Conservation (phyloP, 1,140 invertebrate genomes). For the Neuroterus valhalla region DNA sequence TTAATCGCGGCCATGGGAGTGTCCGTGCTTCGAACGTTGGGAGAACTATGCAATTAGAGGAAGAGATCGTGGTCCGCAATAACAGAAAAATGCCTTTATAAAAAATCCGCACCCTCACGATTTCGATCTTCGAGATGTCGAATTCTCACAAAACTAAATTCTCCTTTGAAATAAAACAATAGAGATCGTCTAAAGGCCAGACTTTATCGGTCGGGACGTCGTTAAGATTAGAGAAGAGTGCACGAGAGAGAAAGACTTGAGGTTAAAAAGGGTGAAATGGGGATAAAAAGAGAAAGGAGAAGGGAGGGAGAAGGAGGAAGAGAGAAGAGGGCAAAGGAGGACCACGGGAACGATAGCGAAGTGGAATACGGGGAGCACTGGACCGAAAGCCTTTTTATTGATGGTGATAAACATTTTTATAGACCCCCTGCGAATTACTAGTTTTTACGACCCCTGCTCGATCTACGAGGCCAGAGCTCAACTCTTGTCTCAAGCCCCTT, state of each 20-base stretch:
- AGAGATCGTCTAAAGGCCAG: conserved; percentile 38
- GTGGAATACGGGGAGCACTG: conserved; percentile 50
- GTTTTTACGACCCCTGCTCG: conserved; percentile 62
- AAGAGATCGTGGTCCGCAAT: conserved; percentile 15
- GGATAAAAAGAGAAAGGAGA: conserved; percentile 31
- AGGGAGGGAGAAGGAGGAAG: conserved; percentile 40
- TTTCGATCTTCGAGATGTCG: conserved; percentile 10
- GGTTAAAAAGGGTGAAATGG: not conserved
- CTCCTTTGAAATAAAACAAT: conserved; percentile 50
- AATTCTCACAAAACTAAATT: conserved; percentile 29
- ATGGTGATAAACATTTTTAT: conserved; percentile 73
- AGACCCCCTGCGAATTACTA: conserved; percentile 69
- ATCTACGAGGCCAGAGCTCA: not conserved
- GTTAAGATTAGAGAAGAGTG: conserved; percentile 64
- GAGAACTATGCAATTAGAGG: conserved; percentile 15
- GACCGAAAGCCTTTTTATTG: conserved; percentile 68
- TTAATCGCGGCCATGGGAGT: conserved; percentile 3
- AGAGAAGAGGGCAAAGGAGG: conserved; percentile 38
- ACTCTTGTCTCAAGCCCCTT: not conserved
- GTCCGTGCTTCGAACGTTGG: not conserved
- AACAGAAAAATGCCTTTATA: conserved; percentile 6
- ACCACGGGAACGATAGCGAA: conserved; percentile 48
- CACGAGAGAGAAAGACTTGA: conserved; percentile 28
- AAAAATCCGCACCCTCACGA: conserved; percentile 1
- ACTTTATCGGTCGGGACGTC: conserved; percentile 60